Base-by-base conservation (phyloP, 2,113 vertebrate genomes). In the Cathartes aura region DNA sequence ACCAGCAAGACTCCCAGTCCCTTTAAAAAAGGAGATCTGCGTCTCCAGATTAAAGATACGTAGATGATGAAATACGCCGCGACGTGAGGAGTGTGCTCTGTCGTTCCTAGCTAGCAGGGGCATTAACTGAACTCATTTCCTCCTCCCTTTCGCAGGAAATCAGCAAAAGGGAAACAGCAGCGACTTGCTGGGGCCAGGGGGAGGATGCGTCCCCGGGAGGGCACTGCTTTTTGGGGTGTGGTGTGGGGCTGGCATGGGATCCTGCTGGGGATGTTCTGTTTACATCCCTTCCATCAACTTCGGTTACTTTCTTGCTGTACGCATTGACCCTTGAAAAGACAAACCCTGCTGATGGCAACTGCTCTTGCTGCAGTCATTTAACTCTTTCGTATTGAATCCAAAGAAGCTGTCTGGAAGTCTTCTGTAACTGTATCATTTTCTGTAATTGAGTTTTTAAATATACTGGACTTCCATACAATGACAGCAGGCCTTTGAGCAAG, bases 21-120 rank as follows among this genome's bases (percentile, higher is more conserved):
- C n/a, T 66, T 60, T 50, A 23, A 53, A 38, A 59, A 34, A 29
- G 3, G 32, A 62, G 66, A 17, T 9, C 22, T 15, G 20, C 12
- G 16, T 52, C 60, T 68, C 42, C 52, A 9, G 45, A 12, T 34
- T 26, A 71, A n/a, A 66, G 66, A 40, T 5, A 27, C 7, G 1
- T 0, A 3, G 48, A 17, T 24, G 68, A 64, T 32, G 15, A 48
- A 82, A 89, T 21, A 16, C 0, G 15, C 47, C 1, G 1, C 0
- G 20, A 47, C 1, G 0, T 32, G 47, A 10, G 4, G 62, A 76
- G 63, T 11, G 56, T 42, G 76, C 76, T 84, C 8, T 11, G 48
- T 81, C 2, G 0, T 23, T 91, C 58, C 38, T 32, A 20, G 66
- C 80, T 53, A 34, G 3, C 66, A 30, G 38, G 56, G 34, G 12